phyloP scores from a whole-genome alignment of 2,113 vertebrate species.

The Apteryx owenii region DNA sequence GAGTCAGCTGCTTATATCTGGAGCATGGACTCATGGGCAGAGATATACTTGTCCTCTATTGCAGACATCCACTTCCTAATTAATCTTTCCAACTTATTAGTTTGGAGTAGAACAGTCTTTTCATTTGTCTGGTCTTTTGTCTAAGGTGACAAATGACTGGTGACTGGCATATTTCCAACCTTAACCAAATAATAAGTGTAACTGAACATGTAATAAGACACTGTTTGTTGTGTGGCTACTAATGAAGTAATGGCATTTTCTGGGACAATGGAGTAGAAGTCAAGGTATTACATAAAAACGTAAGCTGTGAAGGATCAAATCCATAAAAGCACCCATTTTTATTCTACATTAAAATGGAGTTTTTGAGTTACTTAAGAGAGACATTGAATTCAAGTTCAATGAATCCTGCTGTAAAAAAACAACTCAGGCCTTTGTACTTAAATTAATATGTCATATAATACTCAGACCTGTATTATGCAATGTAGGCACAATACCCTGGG shows the following conservation, averaged over 20 bases:
- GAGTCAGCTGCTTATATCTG: not conserved
- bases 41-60: not conserved
- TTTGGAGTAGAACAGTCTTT: not conserved
- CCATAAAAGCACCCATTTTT: accelerated
- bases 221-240: not conserved
- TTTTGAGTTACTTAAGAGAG: not conserved
- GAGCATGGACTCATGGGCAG: not conserved
- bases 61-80: not conserved
- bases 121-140: not conserved
- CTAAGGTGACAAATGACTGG: not conserved
- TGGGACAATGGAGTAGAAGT: not conserved
- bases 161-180: not conserved
- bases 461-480: not conserved
- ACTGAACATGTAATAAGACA: not conserved
- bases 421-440: slow-evolving; percentile 30
- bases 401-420: not conserved
- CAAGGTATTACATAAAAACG: not conserved
- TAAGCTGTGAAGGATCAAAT: not conserved
- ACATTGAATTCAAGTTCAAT: slow-evolving; percentile 25
- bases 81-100: not conserved
- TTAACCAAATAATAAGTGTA: not conserved
- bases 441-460: slow-evolving; percentile 10
- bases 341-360: not conserved
- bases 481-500: not conserved
- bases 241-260: not conserved